Evolutionary conservation across 2,888 invertebrate genomes (phyloP), one percentile per base, ranked within the genome.

Genomic region (Heptascelio sp.): DNA sequence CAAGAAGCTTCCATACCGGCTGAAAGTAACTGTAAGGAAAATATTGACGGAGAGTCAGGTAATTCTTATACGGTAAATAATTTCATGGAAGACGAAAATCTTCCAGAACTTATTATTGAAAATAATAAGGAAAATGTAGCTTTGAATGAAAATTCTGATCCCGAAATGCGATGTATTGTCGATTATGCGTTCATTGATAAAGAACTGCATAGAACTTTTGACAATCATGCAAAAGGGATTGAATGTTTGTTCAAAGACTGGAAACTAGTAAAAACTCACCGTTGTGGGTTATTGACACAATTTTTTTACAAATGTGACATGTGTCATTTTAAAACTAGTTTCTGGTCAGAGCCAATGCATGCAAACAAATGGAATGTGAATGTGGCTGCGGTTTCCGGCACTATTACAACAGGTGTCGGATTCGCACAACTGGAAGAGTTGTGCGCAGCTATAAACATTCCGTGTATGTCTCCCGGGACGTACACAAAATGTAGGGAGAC

Each of bases 371-470:
- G 30, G 17, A 17, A 34, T 57, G 26, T 15, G 3, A 57, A 57
- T 57, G 17, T 30, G 5, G 57, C 57, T 57, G 57, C 57, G 19
- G 57, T 57, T 34, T 30, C 57, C 19, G 57, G 57, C 15, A 57
- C 57, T n/a, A 30, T 57, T 6, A 57, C 57, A 4, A 57, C 57
- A 23, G 34, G 57, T 57, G 34, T 34, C 3, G 57, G 30, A 57
- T 57, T 57, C 57, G 57, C 57, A 57, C 57, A 57, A 30, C 57
- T 57, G 17, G 57, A 57, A 57, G 57, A 57, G 34, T 30, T 57
- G 57, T 57, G 57, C 34, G 57, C 57, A 57, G 57, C 57, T n/a
- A 3, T 55, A 13, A 55, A 60, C 15, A 43, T 43, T 8, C 13
- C 43, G 19, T 62, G 62, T 25, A 62, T 62, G 62, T 62, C 43